These are phyloP conservation scores for Cheilosia soror DNA, from an alignment of 2,888 invertebrate species.

Conservation along the genomic window DNA sequence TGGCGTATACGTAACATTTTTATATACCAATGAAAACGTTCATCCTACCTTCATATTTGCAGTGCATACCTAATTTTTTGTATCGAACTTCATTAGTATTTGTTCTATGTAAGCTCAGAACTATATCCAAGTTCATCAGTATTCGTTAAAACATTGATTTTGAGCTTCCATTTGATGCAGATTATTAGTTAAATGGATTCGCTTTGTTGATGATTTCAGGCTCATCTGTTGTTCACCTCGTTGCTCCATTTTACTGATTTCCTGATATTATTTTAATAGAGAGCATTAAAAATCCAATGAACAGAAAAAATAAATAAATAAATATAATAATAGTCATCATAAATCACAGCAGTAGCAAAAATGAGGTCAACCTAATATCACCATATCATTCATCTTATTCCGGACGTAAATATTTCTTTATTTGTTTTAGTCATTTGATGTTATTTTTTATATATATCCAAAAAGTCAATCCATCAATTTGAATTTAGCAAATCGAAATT, in stretches of 20 bases:
- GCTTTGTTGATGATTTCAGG: too few species aligned
- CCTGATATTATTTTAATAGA: not conserved
- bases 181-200: too few species aligned
- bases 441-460: not conserved
- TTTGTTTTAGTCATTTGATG: constrained; percentile 17
- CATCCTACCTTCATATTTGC: not conserved
- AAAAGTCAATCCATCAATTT: constrained; percentile 62
- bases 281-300: not conserved
- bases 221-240: too few species aligned
- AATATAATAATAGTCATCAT: constrained; percentile 9
- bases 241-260: not conserved
- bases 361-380: constrained; percentile 31
- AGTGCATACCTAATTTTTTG: not conserved
- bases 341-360: constrained; percentile 20
- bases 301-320: not conserved
- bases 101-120: too few species aligned
- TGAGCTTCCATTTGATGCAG: too few species aligned
- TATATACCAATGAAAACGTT: too few species aligned
- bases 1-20: constrained; percentile 4
- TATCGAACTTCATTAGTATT: not conserved
- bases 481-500: constrained; percentile 62
- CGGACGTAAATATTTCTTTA: constrained; percentile 32
- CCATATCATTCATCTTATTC: constrained; percentile 53
- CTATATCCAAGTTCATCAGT: too few species aligned
- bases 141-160: too few species aligned